Base-by-base conservation (phyloP, 1,140 invertebrate species). In the Meloidogyne exigua region DNA sequence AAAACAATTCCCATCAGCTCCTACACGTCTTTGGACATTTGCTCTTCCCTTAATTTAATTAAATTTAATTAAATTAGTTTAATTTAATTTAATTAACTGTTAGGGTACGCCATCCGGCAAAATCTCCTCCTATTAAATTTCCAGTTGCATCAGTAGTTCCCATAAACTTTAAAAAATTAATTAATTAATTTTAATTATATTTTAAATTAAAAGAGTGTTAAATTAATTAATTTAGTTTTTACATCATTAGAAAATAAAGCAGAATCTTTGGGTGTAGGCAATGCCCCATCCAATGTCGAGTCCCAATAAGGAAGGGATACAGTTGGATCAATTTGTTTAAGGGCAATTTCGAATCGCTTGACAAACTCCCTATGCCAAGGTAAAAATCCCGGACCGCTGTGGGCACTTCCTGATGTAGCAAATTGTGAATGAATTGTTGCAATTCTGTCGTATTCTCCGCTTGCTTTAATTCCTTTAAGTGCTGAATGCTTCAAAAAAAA, bases 241-340 rank as follows among this genome's bases (percentile, higher is more conserved):
- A 88, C 88, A 10, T 83, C 63, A 0, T 77, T 69, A 12, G 81
- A 82, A 81, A 88, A 89, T 1, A 89, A 65, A 21, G 87, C 82
- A 1, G 88, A 89, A 26, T 83, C 74, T 42, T 76, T 57, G 15
- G 85, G 82, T 73, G 87, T 81, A 0, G 82, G 82, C 63, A 89
- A 76, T 63, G 81, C 83, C n/a, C 75, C 66, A 74, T 89, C 88
- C 9, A 88, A n/a, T 4, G 83, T 80, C 10, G 83, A 84, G 68
- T 89, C 88, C 88, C 88, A 89, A 83, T 89, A 89, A 7, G 89
- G 88, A n/a, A 89, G 69, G 11, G 88, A 82, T 0, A 89, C 77
- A 3, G 75, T 67, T 11, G 83, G 83, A 71, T 88, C 77, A 57
- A 79, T 71, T 28, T 75, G 76, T 25, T 65, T 62, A 21, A 79